Base-by-base conservation (phyloP, 2,888 invertebrate genomes). In the Sympetrum striolatum region DNA sequence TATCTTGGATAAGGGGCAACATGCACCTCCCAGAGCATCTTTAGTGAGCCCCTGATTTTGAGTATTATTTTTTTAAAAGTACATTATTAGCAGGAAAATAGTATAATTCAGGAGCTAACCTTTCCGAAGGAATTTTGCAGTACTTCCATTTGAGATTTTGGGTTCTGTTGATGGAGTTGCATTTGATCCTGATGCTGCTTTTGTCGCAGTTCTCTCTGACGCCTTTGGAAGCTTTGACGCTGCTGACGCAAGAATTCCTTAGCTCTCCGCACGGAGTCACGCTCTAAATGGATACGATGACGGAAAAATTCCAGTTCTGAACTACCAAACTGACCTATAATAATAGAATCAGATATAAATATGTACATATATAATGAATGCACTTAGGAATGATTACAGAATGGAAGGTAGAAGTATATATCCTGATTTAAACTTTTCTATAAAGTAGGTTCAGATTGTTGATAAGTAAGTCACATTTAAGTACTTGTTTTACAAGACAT, bases 201-300 rank as follows among this genome's bases (percentile, higher is more conserved):
- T 95, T 95, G 86, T 94, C 81, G 94, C 93, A 22, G 93, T 91
- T 94, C 96, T 91, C 94, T 95, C 94, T 95, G 97, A 90, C 94
- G 95, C 92, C 96, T 96, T 39, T 96, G 95, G 90, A 97, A 96
- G 82, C 96, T 96, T 80, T 95, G 96, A 91, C 96, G 95, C 91
- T 97, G 96, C 1, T 96, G 95, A 79, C 96, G 95, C 91, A 97
- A 93, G 90, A 96, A 97, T 91, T 97, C 97, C 92, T 97, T 96
- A n/a, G 97, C 97, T 2, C 97, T 95, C n/a, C 97, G 95, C 93
- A 97, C 97, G 35, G 97, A 97, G 92, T 97, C 97, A 10, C 97
- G 94, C 93, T 97, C 97, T 79, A 97, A 94, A 92, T 97, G 96
- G 90, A 97, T 97, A 90, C 97, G 96, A 90, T 97, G 97, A 82